Conservation (phyloP, 2,797 vertebrate genomes). For the Chelidonichthys spinosus region DNA sequence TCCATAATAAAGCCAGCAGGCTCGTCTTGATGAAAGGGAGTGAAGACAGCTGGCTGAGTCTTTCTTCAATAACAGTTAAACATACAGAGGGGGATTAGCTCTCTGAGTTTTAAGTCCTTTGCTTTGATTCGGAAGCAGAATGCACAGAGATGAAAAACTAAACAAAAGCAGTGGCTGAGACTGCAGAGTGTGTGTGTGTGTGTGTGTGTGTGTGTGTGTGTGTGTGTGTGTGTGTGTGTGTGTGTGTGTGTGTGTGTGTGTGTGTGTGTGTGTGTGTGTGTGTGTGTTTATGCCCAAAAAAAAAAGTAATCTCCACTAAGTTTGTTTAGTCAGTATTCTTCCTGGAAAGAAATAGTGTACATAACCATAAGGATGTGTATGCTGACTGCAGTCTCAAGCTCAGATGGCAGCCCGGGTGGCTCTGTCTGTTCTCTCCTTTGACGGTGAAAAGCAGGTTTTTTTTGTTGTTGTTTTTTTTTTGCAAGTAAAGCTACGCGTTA, state of each 20-base stretch:
- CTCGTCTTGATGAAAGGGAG: conserved; percentile 28
- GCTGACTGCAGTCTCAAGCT: background rate
- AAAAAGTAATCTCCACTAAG: background rate
- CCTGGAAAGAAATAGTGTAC: conserved; percentile 18
- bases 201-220: no score
- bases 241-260: no score
- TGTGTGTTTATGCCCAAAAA: background rate
- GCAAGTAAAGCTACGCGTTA: background rate
- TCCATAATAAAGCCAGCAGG: conserved; percentile 8
- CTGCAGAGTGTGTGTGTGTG: background rate
- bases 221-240: no score
- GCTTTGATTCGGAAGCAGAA: conserved; percentile 25
- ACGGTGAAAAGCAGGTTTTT: background rate
- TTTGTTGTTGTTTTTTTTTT: background rate
- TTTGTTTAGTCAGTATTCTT: conserved; percentile 22
- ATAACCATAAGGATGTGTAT: conserved; percentile 24
- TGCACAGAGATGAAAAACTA: background rate
- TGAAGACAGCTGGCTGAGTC: conserved; percentile 38
- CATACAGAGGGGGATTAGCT: conserved; percentile 26
- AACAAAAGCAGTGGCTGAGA: conserved; percentile 19
- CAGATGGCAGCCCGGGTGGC: background rate
- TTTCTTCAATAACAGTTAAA: conserved; percentile 19
- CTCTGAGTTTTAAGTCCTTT: conserved; percentile 22
- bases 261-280: no score
- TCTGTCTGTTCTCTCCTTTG: conserved; percentile 4